phyloP scores from a whole-genome alignment of 2,113 vertebrate species.

The Dromiciops gliroides region DNA sequence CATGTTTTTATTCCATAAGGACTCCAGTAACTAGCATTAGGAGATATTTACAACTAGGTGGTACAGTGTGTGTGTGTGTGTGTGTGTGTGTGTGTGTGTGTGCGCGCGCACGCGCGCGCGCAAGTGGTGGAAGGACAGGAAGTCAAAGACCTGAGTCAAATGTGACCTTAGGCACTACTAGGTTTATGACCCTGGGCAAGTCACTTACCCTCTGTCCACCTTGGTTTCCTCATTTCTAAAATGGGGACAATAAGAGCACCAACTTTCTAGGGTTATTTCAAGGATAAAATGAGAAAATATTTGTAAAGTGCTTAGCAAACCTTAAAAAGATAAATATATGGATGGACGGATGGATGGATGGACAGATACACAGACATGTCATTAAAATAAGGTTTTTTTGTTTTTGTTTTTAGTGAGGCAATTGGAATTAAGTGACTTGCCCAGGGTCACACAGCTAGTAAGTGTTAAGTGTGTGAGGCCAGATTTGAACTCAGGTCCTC shows the following conservation, averaged over 20 bases:
- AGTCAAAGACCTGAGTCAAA: neutral
- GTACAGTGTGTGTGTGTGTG: too few relatives aligned
- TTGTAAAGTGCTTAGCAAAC: neutral
- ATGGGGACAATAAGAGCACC: neutral
- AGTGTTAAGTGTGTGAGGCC: too few relatives aligned
- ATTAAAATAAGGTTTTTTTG: too few relatives aligned
- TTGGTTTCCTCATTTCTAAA: neutral
- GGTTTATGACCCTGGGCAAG: neutral
- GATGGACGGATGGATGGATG: neutral
- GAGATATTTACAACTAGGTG: neutral
- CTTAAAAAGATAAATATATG: neutral
- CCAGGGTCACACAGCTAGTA: too few relatives aligned
- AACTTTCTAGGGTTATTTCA: neutral
- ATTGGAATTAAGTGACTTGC: too few relatives aligned
- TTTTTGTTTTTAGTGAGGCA: too few relatives aligned
- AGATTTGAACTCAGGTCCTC: too few relatives aligned
- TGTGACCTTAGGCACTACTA: neutral
- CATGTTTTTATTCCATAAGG: constrained; percentile 14
- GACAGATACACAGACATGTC: neutral
- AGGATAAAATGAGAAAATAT: neutral
- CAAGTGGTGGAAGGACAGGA: too few relatives aligned
- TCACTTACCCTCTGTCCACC: neutral
- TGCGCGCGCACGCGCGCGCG: too few relatives aligned
- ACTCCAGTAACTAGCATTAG: constrained; percentile 9
- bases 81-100: too few relatives aligned